Conservation (phyloP, 35 echinoderm and acorn worm species). For the Ptychodera flava region DNA sequence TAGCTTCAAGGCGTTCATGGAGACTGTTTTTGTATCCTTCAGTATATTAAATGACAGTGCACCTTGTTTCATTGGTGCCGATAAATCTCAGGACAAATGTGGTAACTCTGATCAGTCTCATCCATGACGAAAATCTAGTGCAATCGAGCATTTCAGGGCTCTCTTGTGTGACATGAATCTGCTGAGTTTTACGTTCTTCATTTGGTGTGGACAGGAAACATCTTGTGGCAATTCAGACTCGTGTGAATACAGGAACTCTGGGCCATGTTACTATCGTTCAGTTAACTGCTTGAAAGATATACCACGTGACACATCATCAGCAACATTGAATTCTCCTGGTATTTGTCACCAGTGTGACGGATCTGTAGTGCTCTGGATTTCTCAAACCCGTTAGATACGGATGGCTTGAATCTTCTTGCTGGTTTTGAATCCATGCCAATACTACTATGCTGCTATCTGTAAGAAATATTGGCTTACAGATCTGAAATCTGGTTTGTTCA, state of each 20-base stretch:
- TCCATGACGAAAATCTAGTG: no score
- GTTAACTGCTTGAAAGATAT: no score
- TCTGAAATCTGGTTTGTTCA: conserved; percentile 15
- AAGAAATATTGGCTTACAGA: conserved; percentile 28
- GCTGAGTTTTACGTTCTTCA: no score
- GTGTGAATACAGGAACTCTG: conserved; percentile 31
- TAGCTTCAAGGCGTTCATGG: no score
- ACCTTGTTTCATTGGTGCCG: conserved; percentile 3
- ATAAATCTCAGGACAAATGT: conserved; percentile 48
- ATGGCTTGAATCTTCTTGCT: no score
- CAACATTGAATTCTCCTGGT: no score
- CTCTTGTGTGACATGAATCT: no score
- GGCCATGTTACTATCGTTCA: conserved; percentile 37
- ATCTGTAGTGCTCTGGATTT: conserved; percentile 49
- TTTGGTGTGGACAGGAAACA: conserved; percentile 2
- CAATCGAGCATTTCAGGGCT: no score
- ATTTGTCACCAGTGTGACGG: conserved; percentile 46
- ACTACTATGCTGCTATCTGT: conserved; percentile 46
- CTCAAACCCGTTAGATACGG: conserved; percentile 38
- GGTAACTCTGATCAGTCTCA: conserved; percentile 49
- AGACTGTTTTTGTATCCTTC: conserved; percentile 21
- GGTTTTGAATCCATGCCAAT: conserved; percentile 41
- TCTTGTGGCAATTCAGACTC: conserved; percentile 48
- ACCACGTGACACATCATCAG: no score
- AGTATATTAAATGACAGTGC: conserved; percentile 25